Base-by-base conservation (phyloP, 2,888 invertebrate species). In the Amiota minor region DNA sequence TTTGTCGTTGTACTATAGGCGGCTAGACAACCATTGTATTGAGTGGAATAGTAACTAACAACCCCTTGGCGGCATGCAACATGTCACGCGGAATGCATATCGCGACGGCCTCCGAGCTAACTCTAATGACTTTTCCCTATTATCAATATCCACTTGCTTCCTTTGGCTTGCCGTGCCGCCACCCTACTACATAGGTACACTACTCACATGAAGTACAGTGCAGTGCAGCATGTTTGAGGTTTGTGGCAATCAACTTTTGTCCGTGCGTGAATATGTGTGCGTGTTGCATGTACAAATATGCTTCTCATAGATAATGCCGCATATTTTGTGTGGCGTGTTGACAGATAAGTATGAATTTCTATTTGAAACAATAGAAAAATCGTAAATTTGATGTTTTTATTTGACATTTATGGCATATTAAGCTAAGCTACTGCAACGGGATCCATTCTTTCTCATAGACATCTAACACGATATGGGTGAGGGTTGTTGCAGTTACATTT, bases 371-470 rank as follows among this genome's bases (percentile, higher is more conserved):
- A 14, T 9, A 18, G 9, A 59, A 9, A 74, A 74, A 72, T 73
- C 80, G 79, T 85, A 82, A 85, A 84, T 73, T 82, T 81, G 79
- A 78, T 80, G 80, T 79, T 77, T 86, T 87, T 87, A 86, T 87
- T 85, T 85, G 87, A 87, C 85, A 83, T 81, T 81, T 85, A 81
- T 81, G 80, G 80, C 82, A 68, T 79, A 76, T 76, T 80, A 81
- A 84, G 82, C 82, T 80, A 81, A 84, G 82, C 82, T 83, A 79
- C 35, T 35, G 35, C 35, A 35, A 35, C 6, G 35, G 35, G 35
- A 35, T 2, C 35, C 35, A 35, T 35, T 35, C 35, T 1, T 23
- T 3, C 23, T 76, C 75, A 76, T 53, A 70, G 59, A 16, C 1
- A 77, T 76, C 78, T 12, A 12, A n/a, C 23, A 23, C 1, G 23